phyloP scores from a whole-genome alignment of 2,797 vertebrate species.

The Channallabes apus region DNA sequence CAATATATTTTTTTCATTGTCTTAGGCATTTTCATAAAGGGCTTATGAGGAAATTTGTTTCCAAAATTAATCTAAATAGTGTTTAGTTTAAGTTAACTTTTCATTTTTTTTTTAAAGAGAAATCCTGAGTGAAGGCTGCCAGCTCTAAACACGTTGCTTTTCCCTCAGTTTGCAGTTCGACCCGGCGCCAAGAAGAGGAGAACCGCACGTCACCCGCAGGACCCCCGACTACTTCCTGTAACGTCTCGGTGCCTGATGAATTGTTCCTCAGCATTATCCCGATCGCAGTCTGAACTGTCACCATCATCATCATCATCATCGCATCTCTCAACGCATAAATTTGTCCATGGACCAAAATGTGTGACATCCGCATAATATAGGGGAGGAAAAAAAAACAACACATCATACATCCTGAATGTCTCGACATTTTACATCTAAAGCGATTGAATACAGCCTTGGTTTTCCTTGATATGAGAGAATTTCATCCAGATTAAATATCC shows the following conservation, averaged over 20 bases:
- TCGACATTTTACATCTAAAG: background rate
- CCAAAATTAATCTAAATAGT: background rate
- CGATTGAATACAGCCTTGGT: background rate
- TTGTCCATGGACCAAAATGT: slow-evolving; percentile 83
- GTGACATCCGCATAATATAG: slow-evolving; percentile 74
- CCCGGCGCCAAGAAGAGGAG: slow-evolving; percentile 92
- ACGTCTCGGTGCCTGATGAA: slow-evolving; percentile 73
- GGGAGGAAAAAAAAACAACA: background rate
- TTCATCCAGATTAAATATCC: slow-evolving; percentile 36
- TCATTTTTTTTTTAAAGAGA: too few relatives aligned
- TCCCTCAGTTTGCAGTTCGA: slow-evolving; percentile 92
- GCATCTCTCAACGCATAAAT: slow-evolving; percentile 68
- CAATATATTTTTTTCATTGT: too few relatives aligned
- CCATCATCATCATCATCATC: slow-evolving; percentile 44
- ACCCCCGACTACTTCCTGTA: slow-evolving; percentile 99
- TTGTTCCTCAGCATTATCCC: slow-evolving; percentile 64
- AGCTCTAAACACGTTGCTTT: background rate
- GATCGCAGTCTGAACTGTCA: slow-evolving; percentile 67
- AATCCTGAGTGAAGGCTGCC: background rate
- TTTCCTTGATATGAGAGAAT: background rate
- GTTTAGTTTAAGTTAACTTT: too few relatives aligned
- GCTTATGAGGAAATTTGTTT: too few relatives aligned
- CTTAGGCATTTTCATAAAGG: too few relatives aligned
- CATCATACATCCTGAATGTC: background rate
- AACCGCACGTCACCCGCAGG: slow-evolving; percentile 94